Evolutionary conservation across 2,113 vertebrate genomes (phyloP).

Genomic region (Hiodon alosoides): DNA sequence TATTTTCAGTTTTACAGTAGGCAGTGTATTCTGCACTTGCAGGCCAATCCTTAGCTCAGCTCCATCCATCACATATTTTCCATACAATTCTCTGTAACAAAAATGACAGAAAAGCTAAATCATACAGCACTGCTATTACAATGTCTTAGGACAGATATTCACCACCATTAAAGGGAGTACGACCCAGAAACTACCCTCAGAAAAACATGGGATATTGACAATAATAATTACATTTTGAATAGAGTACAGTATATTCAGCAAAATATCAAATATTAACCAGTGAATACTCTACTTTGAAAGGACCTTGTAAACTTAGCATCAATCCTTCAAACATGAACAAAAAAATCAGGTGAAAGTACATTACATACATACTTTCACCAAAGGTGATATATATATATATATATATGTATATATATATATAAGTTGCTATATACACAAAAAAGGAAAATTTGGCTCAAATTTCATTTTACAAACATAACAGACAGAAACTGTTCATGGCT

Average conservation of each 20-base stretch:
- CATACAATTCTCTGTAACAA: constrained; percentile 53
- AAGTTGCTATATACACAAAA: constrained; percentile 93
- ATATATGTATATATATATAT: constrained; percentile 61
- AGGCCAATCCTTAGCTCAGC: constrained; percentile 18
- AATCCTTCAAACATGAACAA: constrained; percentile 92
- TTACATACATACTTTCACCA: constrained; percentile 87
- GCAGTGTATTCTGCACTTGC: constrained; percentile 61
- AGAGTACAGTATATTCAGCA: constrained; percentile 90
- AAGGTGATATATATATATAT: constrained; percentile 84
- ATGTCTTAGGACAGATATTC: constrained; percentile 78
- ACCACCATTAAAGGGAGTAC: constrained; percentile 76
- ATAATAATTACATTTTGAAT: constrained; percentile 75
- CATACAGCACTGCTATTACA: constrained; percentile 80
- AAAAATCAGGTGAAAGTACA: constrained; percentile 87
- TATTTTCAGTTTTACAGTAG: constrained; percentile 54
- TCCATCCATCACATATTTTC: too few species aligned
- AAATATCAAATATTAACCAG: constrained; percentile 94
- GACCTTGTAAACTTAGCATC: constrained; percentile 89
- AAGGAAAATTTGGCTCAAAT: constrained; percentile 92
- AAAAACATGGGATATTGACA: constrained; percentile 72
- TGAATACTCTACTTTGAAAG: constrained; percentile 88
- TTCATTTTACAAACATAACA: constrained; percentile 90
- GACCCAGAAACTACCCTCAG: constrained; percentile 64
- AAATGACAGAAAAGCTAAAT: constrained; percentile 77
- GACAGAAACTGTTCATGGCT: constrained; percentile 94